These are phyloP conservation scores for Heloderma charlesbogerti DNA, from an alignment of 2,113 vertebrate genomes.

Conservation along the genomic window DNA sequence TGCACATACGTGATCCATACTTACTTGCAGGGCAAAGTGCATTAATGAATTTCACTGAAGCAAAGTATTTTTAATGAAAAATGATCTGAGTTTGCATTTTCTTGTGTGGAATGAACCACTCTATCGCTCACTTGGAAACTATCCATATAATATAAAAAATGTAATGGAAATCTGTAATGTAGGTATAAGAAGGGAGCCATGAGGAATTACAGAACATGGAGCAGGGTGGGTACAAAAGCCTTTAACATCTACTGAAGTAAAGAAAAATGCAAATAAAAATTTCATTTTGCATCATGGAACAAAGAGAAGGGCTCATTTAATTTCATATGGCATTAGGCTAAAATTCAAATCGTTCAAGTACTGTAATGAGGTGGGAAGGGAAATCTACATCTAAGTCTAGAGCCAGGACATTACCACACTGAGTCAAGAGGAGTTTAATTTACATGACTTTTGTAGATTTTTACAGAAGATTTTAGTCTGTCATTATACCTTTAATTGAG, in stretches of 20 bases:
- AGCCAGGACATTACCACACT: slow-evolving; percentile 32
- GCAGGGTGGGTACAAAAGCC: neutral
- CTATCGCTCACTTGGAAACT: neutral
- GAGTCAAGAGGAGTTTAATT: slow-evolving; percentile 24
- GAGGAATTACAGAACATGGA: slow-evolving; percentile 25
- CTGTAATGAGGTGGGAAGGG: neutral
- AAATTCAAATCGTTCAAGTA: slow-evolving; percentile 38
- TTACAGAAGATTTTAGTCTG: neutral
- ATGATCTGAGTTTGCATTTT: neutral
- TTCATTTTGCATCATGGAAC: slow-evolving; percentile 10
- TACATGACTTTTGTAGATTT: neutral
- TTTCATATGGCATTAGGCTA: slow-evolving; percentile 28
- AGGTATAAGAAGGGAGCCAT: slow-evolving; percentile 25
- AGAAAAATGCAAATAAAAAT: slow-evolving; percentile 36
- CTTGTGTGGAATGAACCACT: neutral
- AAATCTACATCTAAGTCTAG: slow-evolving; percentile 23
- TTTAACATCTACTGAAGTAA: slow-evolving; percentile 36
- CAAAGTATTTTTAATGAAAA: slow-evolving; percentile 25
- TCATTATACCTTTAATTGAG: neutral
- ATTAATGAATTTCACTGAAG: slow-evolving; percentile 24
- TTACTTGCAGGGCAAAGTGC: slow-evolving; percentile 25
- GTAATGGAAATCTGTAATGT: slow-evolving; percentile 34
- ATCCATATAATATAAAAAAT: slow-evolving; percentile 16
- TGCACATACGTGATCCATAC: neutral
- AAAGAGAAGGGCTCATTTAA: slow-evolving; percentile 26